phyloP scores from a whole-genome alignment of 2,888 invertebrate genomes.

The Danaus chrysippus region DNA sequence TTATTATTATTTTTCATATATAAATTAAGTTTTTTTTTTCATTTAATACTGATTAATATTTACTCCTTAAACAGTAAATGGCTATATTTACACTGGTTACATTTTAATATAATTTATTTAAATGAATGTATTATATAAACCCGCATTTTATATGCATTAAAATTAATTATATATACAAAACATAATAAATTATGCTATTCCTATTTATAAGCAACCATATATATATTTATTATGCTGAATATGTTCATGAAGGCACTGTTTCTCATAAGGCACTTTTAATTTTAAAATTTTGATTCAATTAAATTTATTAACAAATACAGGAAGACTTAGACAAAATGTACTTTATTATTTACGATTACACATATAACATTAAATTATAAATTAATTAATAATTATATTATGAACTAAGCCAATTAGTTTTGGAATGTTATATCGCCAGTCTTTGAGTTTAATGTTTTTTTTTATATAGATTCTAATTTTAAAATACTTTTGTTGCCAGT shows the following conservation, averaged over 20 bases:
- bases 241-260: background rate
- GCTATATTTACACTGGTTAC: slow-evolving; percentile 68
- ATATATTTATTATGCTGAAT: slow-evolving; percentile 21
- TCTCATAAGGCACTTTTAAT: slow-evolving; percentile 9
- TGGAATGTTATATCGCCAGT: slow-evolving; percentile 50
- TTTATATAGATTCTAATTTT: background rate
- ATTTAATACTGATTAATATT: slow-evolving; percentile 75
- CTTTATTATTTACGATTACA: slow-evolving; percentile 30
- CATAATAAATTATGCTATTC: slow-evolving; percentile 56
- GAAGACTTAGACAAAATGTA: slow-evolving; percentile 20
- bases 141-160: slow-evolving; percentile 64
- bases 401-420: slow-evolving; percentile 38
- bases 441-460: slow-evolving; percentile 21
- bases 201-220: slow-evolving; percentile 17
- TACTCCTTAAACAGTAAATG: slow-evolving; percentile 68
- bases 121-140: slow-evolving; percentile 46
- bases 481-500: background rate
- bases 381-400: slow-evolving; percentile 39
- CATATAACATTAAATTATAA: slow-evolving; percentile 49
- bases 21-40: slow-evolving; percentile 64
- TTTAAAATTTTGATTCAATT: background rate
- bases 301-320: background rate
- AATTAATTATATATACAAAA: slow-evolving; percentile 50
- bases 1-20: too few relatives aligned
- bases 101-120: slow-evolving; percentile 65